Base-by-base conservation (phyloP, 2,888 invertebrate genomes). In the Drosophila niveifrons region DNA sequence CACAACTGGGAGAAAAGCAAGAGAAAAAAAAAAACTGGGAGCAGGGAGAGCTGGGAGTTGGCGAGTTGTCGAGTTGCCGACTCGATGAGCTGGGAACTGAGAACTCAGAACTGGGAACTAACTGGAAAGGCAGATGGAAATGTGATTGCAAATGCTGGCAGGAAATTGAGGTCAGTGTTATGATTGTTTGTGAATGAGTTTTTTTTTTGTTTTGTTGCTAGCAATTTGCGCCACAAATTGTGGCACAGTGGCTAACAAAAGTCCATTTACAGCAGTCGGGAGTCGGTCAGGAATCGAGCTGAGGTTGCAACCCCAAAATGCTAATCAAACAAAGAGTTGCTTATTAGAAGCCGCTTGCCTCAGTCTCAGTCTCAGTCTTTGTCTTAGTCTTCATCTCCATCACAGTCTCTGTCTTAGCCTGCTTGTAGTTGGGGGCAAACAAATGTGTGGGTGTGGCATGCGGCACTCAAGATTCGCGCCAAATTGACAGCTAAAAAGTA, bases 151-250 rank as follows among this genome's bases (percentile, higher is more conserved):
- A 80, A 61, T 13, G 51, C 64, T 78, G 88, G 86, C 88, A 85
- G 80, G 81, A 88, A 85, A 85, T 88, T 85, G 85, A 85, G 85
- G 85, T 85, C 85, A 85, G 85, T 85, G 85, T 85, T 85, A 85
- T 85, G 88, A 88, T 86, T 88, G 88, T 88, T 81, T 85, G 67
- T 78, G 85, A 82, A 87, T 84, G 88, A 76, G 80, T 78, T 87
- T 84, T 71, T 15, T 43, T 48, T 41, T 56, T 39, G 39, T 31
- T 39, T 58, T 67, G 57, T 47, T 34, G 72, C 75, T 11, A 8
- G 39, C 39, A 85, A 82, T 80, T 80, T 82, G 65, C 72, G 68
- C 64, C 65, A 63, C 53, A 68, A 77, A 68, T 77, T 57, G 62
- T 79, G 80, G 82, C 66, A 68, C 72, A 68, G 61, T 23, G 69